Evolutionary conservation across 2,888 invertebrate genomes (phyloP).

Genomic region (Leptodirus hochenwartii): DNA sequence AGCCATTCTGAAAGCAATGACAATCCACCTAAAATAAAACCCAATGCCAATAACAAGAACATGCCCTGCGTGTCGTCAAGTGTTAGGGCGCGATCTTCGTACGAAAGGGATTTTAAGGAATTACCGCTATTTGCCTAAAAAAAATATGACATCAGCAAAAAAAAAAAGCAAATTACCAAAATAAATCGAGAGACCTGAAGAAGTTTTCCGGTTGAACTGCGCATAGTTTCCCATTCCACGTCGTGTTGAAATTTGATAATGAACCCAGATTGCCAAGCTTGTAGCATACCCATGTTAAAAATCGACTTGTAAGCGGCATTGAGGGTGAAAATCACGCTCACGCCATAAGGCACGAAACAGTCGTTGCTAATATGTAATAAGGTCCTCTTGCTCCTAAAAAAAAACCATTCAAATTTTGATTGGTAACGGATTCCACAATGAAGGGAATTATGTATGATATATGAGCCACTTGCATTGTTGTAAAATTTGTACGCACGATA

Average conservation of each 20-base stretch:
- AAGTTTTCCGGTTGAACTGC: slow-evolving; percentile 38
- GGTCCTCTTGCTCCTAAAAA: slow-evolving; percentile 35
- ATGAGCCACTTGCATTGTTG: slow-evolving; percentile 21
- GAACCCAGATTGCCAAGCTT: slow-evolving; percentile 48
- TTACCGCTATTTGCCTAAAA: slow-evolving; percentile 30
- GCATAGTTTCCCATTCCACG: slow-evolving; percentile 53
- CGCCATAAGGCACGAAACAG: slow-evolving; percentile 56
- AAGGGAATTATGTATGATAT: neutral
- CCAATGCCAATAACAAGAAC: slow-evolving; percentile 54
- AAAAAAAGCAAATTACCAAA: no score
- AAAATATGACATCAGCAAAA: no score
- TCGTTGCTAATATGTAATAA: slow-evolving; percentile 53
- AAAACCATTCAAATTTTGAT: slow-evolving; percentile 3
- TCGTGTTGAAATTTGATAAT: slow-evolving; percentile 46
- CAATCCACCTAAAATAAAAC: slow-evolving; percentile 43
- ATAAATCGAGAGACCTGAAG: slow-evolving; percentile 40
- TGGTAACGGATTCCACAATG: neutral
- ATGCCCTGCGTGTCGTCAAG: slow-evolving; percentile 69
- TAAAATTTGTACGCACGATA: slow-evolving; percentile 51
- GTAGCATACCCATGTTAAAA: slow-evolving; percentile 39
- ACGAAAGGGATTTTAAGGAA: slow-evolving; percentile 27
- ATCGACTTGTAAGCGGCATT: slow-evolving; percentile 44
- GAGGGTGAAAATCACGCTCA: slow-evolving; percentile 43
- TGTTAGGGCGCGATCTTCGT: slow-evolving; percentile 55
- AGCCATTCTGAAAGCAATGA: slow-evolving; percentile 51